phyloP scores from a whole-genome alignment of 1,140 invertebrate species.

The Hormaphis cornu region DNA sequence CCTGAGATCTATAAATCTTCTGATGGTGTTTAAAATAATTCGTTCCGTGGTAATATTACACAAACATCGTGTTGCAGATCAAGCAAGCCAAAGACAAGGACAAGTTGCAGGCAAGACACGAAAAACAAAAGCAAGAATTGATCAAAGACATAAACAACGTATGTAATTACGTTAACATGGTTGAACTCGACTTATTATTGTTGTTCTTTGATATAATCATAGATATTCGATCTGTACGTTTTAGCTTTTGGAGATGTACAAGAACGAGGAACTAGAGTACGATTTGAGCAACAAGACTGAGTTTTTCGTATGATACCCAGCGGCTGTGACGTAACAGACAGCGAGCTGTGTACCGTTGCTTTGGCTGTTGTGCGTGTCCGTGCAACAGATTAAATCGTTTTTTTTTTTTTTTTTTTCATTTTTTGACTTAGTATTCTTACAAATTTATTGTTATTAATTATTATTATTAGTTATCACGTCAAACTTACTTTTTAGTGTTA shows the following conservation, averaged over 20 bases:
- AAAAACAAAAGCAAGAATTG: constrained; percentile 84
- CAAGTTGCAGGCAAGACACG: constrained; percentile 81
- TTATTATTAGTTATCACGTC: background rate
- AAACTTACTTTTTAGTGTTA: background rate
- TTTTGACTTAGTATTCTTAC: constrained; percentile 18
- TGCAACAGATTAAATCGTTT: background rate
- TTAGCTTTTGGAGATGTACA: constrained; percentile 88
- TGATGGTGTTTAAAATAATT: background rate
- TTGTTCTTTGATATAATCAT: constrained; percentile 14
- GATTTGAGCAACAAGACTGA: constrained; percentile 80
- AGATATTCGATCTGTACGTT: constrained; percentile 40
- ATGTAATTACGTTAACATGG: constrained; percentile 41
- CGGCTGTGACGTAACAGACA: background rate
- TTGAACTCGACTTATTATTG: constrained; percentile 24
- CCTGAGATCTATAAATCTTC: too few relatives aligned
- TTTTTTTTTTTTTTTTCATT: background rate
- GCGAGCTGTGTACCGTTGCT: background rate
- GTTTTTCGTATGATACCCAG: constrained; percentile 69
- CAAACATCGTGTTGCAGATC: constrained; percentile 49
- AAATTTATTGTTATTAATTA: too few relatives aligned
- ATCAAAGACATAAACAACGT: constrained; percentile 85
- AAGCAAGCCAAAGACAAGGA: constrained; percentile 91
- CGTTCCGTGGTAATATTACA: background rate
- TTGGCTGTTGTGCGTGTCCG: background rate
- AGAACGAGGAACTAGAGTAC: constrained; percentile 87